phyloP scores from a whole-genome alignment of 2,888 invertebrate species.

The Cheilosia soror region DNA sequence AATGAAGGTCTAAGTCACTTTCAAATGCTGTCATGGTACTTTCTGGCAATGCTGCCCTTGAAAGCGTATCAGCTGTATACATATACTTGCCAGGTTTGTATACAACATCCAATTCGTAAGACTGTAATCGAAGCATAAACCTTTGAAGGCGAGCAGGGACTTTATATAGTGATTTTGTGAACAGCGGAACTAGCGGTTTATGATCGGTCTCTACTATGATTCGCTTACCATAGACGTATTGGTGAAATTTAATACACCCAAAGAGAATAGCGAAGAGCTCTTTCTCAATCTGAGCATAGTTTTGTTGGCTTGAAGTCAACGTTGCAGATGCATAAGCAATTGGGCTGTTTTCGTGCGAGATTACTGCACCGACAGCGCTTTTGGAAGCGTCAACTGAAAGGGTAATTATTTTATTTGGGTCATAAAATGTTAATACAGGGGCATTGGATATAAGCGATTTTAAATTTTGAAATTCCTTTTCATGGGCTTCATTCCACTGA shows the following conservation, averaged over 20 bases:
- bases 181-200: conserved; percentile 50
- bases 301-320: conserved; percentile 42
- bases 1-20: conserved; percentile 64
- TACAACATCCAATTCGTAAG: conserved; percentile 14
- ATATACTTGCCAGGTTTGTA: conserved; percentile 36
- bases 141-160: conserved; percentile 37
- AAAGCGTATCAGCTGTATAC: conserved; percentile 30
- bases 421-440: conserved; percentile 67
- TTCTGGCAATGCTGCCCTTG: conserved; percentile 38
- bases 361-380: conserved; percentile 62
- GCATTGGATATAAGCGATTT: conserved; percentile 51
- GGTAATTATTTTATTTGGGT: conserved; percentile 66
- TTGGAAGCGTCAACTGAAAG: conserved; percentile 65
- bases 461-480: conserved; percentile 45
- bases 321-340: conserved; percentile 60
- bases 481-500: conserved; percentile 41
- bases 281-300: conserved; percentile 77
- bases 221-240: conserved; percentile 62
- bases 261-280: conserved; percentile 79
- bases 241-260: conserved; percentile 78
- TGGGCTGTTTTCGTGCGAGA: conserved; percentile 37
- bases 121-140: conserved; percentile 33
- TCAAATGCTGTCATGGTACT: conserved; percentile 53
- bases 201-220: conserved; percentile 62
- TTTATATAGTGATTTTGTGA: conserved; percentile 25